Conservation (phyloP, 2,888 invertebrate species). For the Conus canariensis region DNA sequence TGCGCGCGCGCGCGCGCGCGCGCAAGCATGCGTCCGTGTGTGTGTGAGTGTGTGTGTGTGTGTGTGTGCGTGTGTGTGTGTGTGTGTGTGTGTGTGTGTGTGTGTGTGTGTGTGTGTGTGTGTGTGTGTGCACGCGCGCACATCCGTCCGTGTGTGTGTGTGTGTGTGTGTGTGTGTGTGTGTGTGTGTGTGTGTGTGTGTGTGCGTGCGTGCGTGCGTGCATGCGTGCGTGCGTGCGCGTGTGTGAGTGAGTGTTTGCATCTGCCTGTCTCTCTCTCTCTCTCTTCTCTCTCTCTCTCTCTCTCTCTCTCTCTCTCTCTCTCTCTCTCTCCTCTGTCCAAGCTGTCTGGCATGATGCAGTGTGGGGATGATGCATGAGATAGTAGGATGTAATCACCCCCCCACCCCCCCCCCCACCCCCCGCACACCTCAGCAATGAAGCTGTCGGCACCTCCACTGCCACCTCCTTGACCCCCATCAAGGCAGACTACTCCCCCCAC, state of each 20-base stretch:
- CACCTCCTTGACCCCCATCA: background rate
- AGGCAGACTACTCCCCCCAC: no score
- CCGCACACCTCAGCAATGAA: background rate
- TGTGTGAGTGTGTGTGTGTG: background rate
- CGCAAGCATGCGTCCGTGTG: no score
- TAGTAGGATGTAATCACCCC: no score
- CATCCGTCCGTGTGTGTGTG: background rate
- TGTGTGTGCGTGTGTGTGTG: no score
- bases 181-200: background rate
- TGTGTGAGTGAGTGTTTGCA: background rate
- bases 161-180: background rate
- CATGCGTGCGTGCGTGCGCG: background rate
- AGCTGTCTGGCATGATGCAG: no score
- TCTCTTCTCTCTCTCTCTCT: background rate
- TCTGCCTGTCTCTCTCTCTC: background rate
- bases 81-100: background rate
- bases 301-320: background rate
- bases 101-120: background rate
- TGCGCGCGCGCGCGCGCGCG: no score
- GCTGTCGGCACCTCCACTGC: background rate
- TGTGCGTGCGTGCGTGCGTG: background rate
- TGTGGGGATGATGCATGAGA: no score
- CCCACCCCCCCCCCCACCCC: no score
- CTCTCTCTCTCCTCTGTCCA: slow-evolving; percentile 6
- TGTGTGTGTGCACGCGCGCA: background rate